Evolutionary conservation across 2,113 vertebrate genomes (phyloP).

Genomic region (Gavialis gangeticus): DNA sequence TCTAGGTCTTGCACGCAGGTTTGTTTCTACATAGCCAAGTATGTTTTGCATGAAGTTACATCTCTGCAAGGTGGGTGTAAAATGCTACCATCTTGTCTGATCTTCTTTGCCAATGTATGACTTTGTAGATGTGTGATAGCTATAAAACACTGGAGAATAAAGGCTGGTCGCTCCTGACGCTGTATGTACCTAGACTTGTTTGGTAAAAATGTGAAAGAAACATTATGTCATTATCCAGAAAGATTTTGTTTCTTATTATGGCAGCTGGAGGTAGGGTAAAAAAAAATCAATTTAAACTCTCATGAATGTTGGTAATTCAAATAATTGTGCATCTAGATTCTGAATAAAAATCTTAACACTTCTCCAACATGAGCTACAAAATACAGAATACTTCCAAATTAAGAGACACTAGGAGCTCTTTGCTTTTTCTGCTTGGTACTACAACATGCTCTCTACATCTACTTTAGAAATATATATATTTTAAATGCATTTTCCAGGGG

Average conservation of each 20-base stretch:
- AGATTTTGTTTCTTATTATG: not conserved
- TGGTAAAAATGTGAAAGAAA: not conserved
- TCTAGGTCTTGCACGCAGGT: not conserved
- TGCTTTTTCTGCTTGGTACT: too few relatives aligned
- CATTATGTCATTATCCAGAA: not conserved
- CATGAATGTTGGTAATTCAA: not conserved
- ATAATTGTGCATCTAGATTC: not conserved
- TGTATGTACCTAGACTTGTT: not conserved
- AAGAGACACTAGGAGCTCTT: too few relatives aligned
- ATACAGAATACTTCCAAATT: not conserved
- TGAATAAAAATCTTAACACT: not conserved
- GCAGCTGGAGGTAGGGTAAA: not conserved
- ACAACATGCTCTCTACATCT: too few relatives aligned
- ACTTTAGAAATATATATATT: not conserved
- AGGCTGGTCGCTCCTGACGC: not conserved
- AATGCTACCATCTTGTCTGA: not conserved
- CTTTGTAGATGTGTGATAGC: too few relatives aligned
- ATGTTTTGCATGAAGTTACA: not conserved
- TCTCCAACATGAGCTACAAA: not conserved
- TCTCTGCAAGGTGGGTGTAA: not conserved
- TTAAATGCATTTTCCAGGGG: not conserved
- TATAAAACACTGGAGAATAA: not conserved
- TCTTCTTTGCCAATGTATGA: not conserved
- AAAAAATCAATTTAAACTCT: not conserved
- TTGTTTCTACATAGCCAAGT: not conserved